Conservation (phyloP, 2,797 vertebrate genomes). For the Lepilemur ruficaudatus region DNA sequence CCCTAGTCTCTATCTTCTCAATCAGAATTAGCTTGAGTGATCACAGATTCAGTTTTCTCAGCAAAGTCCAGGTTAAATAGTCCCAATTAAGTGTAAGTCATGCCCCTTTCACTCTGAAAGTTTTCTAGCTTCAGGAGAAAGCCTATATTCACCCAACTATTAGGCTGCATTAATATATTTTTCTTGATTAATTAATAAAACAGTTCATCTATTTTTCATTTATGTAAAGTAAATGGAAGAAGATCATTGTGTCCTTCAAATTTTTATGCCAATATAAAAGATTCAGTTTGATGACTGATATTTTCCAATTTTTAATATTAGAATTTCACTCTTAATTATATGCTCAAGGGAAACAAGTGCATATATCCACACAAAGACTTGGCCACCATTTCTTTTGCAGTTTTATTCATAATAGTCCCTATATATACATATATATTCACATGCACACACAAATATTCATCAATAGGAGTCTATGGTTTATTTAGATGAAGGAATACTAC, state of each 20-base stretch:
- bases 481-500: background rate
- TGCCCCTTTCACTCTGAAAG: background rate
- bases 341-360: background rate
- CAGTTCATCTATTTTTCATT: background rate
- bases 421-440: background rate
- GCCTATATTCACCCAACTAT: background rate
- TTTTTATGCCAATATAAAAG: background rate
- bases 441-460: background rate
- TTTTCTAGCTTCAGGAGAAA: conserved; percentile 4
- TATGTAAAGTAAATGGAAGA: background rate
- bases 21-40: background rate
- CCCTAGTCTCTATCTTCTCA: background rate
- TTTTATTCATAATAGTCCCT: background rate
- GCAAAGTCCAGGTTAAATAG: background rate
- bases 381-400: background rate
- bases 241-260: background rate
- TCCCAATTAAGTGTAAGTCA: background rate
- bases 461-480: background rate
- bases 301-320: conserved; percentile 38
- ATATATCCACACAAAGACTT: background rate
- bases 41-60: conserved; percentile 9
- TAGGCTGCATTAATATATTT: background rate
- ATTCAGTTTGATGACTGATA: background rate
- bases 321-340: conserved; percentile 13
- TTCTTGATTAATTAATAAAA: background rate